Base-by-base conservation (phyloP, 1,140 invertebrate genomes). In the Ladona fulva region DNA sequence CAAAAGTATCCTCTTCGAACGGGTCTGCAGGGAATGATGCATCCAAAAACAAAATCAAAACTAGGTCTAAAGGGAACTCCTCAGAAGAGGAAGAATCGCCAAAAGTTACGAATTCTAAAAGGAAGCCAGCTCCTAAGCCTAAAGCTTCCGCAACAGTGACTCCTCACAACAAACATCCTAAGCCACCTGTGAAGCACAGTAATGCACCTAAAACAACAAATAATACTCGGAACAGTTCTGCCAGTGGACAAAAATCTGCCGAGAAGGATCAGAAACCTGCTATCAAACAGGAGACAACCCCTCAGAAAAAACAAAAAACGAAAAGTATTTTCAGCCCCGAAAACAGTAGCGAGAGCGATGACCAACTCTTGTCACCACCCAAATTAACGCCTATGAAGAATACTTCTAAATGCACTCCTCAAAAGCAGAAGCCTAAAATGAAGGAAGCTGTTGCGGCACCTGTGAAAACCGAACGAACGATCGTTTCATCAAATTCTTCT, bases 271-370 rank as follows among this genome's bases (percentile, higher is more conserved):
- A 42, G 19, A 42, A n/a, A 22, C 24, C 78, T 0, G 7, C 59
- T 14, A 78, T 25, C n/a, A 78, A 78, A 52, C 75, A 74, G 22
- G 73, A 80, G 80, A 78, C 79, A 42, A 52, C 78, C 80, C 24
- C 12, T 74, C 78, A 78, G 80, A 86, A 88, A 52, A 91, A 90
- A 77, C 82, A 87, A 19, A 93, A 93, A 80, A 92, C 92, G 79
- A 93, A 93, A 82, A 94, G 92, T 83, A 94, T 94, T 82, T 94
- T 94, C 80, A 93, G 92, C 80, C 92, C 92, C 0, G 92, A 93
- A 80, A 93, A 93, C 80, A 92, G 92, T 83, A 92, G 91, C 42
- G 92, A 92, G 84, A 92, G 91, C 78, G 91, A 92, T 80, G 84
- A 82, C 78, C 81, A 82, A 25, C 77, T 80, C 24, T 78, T 83